Conservation (phyloP, 1,140 invertebrate species). For the Aphelenchoides besseyi region DNA sequence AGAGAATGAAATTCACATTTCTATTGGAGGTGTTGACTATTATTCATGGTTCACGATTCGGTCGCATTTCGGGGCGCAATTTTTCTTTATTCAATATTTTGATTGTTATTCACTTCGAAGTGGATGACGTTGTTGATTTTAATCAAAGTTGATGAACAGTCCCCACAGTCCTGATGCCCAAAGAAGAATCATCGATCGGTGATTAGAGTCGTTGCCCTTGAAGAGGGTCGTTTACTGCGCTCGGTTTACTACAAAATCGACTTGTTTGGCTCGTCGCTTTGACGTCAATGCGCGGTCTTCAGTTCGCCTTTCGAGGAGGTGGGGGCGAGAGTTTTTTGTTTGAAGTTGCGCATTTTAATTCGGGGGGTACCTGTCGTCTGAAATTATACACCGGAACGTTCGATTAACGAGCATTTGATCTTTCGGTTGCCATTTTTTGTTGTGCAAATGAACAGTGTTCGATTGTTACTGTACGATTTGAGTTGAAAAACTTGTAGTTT, state of each 20-base stretch:
- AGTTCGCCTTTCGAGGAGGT: neutral
- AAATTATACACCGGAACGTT: no score
- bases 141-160: neutral
- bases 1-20: neutral
- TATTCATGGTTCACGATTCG: neutral
- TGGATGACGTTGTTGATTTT: neutral
- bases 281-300: neutral
- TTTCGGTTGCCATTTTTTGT: no score
- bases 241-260: neutral
- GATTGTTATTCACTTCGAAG: neutral
- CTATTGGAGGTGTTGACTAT: neutral
- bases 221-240: neutral
- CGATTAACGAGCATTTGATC: no score
- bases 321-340: no score
- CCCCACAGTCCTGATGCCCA: neutral
- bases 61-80: no score
- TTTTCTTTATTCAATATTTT: neutral
- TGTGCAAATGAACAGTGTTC: no score
- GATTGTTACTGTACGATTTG: no score
- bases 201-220: neutral
- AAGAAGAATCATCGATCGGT: neutral
- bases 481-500: no score
- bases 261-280: conserved; percentile 1
- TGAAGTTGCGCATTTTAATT: no score
- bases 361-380: no score